A percentile compares a stretch with the other conserved stretches of the same genome.
These are phyloP conservation scores for Oncorhynchus tshawytscha DNA, from an alignment of 2,113 vertebrate genomes.

Conservation along the genomic window DNA sequence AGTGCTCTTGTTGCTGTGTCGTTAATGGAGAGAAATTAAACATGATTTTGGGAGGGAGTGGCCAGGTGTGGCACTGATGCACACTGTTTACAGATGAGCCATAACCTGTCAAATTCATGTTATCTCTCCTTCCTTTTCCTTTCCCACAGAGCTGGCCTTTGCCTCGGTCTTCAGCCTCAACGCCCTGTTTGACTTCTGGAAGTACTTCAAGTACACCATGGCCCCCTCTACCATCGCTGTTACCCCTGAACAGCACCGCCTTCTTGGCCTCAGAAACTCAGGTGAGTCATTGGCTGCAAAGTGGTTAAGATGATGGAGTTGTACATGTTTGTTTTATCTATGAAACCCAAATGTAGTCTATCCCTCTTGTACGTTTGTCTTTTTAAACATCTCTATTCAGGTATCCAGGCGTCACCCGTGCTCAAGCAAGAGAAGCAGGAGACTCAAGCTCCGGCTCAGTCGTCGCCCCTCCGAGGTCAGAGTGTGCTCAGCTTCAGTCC, in stretches of 20 bases:
- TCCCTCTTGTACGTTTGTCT: too few relatives aligned
- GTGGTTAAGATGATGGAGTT: too few relatives aligned
- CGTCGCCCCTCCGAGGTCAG: conserved; percentile 85
- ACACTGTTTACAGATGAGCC: background rate
- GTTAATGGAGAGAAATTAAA: background rate
- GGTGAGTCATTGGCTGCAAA: conserved; percentile 46
- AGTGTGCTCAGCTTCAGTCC: conserved; percentile 94
- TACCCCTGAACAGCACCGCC: conserved; percentile 81
- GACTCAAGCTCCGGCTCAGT: conserved; percentile 68
- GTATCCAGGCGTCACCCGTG: conserved; percentile 76
- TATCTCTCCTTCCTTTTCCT: background rate
- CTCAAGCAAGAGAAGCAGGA: conserved; percentile 77
- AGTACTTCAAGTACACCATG: conserved; percentile 92
- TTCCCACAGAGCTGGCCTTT: conserved; percentile 79
- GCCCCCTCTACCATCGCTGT: conserved; percentile 78
- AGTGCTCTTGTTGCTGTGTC: conserved; percentile 54
- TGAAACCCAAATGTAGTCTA: too few relatives aligned
- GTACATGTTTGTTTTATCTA: too few relatives aligned
- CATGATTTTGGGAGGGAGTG: background rate
- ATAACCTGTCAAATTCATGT: background rate
- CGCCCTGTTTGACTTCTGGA: conserved; percentile 94
- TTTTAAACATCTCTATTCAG: conserved; percentile 60
- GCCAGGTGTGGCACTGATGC: too few relatives aligned
- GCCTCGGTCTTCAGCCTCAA: conserved; percentile 90
- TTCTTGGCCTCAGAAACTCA: conserved; percentile 81